Conservation (phyloP, 2,797 vertebrate species). For the Liparis tanakae region DNA sequence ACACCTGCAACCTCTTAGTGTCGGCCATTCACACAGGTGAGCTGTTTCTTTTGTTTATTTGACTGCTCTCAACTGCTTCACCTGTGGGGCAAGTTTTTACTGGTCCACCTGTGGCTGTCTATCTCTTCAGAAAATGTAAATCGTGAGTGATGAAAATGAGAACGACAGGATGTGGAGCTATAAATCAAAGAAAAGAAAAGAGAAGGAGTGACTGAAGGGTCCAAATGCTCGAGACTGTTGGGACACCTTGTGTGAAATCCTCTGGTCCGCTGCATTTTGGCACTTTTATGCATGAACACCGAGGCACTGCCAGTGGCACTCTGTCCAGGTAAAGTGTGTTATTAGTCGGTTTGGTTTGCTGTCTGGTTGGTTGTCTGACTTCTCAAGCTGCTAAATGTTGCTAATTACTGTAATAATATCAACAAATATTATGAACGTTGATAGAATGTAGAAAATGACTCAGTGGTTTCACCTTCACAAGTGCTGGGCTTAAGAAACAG, state of each 20-base stretch:
- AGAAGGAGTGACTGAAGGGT: neutral
- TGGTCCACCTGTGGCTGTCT: neutral
- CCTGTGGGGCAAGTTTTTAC: constrained; percentile 21
- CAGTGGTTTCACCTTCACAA: neutral
- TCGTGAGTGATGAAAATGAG: neutral
- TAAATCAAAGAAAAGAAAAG: neutral
- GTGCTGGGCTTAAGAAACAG: neutral
- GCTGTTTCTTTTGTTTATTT: constrained; percentile 13
- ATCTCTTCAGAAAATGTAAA: neutral
- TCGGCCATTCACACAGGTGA: constrained; percentile 16
- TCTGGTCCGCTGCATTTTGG: neutral
- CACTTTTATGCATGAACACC: constrained; percentile 18
- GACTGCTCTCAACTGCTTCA: constrained; percentile 3
- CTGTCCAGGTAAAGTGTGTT: neutral
- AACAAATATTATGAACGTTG: neutral
- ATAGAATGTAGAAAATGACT: neutral
- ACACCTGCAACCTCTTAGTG: constrained; percentile 44
- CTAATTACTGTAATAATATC: constrained; percentile 5
- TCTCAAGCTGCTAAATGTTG: constrained; percentile 13
- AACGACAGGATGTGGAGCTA: neutral
- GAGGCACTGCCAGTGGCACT: neutral
- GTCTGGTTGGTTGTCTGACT: constrained; percentile 14
- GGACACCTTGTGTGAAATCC: neutral
- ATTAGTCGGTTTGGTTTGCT: constrained; percentile 17
- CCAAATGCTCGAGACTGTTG: neutral